A percentile compares a stretch with the other conserved stretches of the same genome.
These are phyloP conservation scores for Trichosurus vulpecula DNA, from an alignment of 2,797 vertebrate species.

Conservation along the genomic window DNA sequence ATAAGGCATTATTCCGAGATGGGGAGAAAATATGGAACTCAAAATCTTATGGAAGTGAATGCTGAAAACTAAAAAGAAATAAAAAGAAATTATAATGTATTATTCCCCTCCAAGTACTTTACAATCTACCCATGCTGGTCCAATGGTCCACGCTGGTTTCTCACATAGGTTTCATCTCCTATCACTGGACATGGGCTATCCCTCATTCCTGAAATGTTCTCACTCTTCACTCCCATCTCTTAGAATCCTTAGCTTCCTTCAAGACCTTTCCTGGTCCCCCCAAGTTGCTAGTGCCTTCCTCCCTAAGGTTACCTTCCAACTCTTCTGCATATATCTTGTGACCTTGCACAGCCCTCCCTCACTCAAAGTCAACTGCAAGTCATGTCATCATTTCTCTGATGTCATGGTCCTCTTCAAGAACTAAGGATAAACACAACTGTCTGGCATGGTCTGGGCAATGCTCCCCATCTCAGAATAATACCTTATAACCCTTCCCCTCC, in stretches of 20 bases:
- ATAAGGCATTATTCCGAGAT: neutral
- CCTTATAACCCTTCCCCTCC: too few relatives aligned
- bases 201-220: neutral
- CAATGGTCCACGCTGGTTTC: neutral
- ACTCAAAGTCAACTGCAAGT: too few relatives aligned
- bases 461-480: too few relatives aligned
- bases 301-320: too few relatives aligned
- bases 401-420: too few relatives aligned
- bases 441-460: too few relatives aligned
- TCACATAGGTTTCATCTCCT: neutral
- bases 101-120: neutral
- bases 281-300: neutral
- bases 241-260: neutral
- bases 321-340: neutral
- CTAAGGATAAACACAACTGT: too few relatives aligned
- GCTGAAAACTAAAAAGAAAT: too few relatives aligned
- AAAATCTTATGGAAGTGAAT: too few relatives aligned
- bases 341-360: too few relatives aligned
- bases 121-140: neutral
- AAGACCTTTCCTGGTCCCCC: neutral
- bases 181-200: neutral
- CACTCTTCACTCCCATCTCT: neutral
- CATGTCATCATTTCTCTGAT: too few relatives aligned
- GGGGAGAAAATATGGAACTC: too few relatives aligned
- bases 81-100: neutral